Percentiles rank a stretch among this genome's conserved stretches.
These are phyloP conservation scores for Limanda limanda DNA, from an alignment of 2,113 vertebrate genomes.

Conservation along the genomic window DNA sequence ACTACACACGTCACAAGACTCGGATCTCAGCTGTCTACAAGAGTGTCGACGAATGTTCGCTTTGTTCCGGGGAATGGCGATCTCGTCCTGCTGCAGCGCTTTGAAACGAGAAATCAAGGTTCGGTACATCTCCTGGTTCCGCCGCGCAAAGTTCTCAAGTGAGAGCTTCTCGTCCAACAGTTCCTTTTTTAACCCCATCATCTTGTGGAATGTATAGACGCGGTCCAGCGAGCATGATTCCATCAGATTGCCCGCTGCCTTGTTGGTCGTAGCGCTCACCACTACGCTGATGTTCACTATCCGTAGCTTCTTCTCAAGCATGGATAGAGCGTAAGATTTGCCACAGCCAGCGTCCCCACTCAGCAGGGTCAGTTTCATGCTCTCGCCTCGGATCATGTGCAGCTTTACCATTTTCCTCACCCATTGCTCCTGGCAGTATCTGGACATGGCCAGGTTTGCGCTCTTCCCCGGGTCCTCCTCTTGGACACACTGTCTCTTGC, in stretches of 20 bases:
- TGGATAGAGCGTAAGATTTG: not conserved
- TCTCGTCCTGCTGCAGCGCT: accelerated
- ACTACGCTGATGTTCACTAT: not conserved
- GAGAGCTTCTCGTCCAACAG: not conserved
- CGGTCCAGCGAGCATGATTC: not conserved
- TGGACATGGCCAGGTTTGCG: no score
- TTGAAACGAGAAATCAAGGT: accelerated
- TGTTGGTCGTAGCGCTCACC: slow-evolving; percentile 23
- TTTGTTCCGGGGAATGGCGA: no score
- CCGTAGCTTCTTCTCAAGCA: not conserved
- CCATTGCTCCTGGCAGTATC: not conserved
- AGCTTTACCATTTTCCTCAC: not conserved
- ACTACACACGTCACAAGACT: slow-evolving; percentile 11
- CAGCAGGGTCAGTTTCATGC: not conserved
- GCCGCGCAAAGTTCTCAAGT: not conserved
- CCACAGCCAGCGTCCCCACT: slow-evolving; percentile 24
- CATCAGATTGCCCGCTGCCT: not conserved
- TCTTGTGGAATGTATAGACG: slow-evolving; percentile 12
- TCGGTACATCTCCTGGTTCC: accelerated
- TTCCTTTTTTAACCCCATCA: slow-evolving; percentile 12
- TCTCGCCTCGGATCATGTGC: not conserved
- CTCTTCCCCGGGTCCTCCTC: no score
- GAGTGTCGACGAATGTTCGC: not conserved
- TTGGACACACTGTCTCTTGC: no score
- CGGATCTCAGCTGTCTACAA: not conserved